Evolutionary conservation across 2,888 invertebrate species (phyloP).

Genomic region (Patella pellucida): DNA sequence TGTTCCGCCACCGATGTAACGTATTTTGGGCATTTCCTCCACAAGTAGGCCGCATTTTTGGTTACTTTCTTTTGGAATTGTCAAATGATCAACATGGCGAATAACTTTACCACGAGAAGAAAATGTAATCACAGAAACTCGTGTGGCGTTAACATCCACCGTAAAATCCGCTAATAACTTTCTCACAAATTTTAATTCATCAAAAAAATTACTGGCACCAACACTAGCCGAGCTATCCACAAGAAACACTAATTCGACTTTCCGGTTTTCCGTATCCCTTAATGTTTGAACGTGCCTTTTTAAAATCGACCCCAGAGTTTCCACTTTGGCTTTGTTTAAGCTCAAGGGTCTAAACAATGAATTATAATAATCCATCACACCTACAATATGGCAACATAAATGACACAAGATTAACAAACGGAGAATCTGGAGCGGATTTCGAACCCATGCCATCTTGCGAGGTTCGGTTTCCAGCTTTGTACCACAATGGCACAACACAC

Average conservation of each 20-base stretch:
- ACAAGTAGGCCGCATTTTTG: constrained; percentile 79
- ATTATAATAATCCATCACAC: constrained; percentile 32
- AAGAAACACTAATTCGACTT: constrained; percentile 78
- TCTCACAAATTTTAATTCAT: constrained; percentile 79
- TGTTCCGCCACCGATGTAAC: constrained; percentile 79
- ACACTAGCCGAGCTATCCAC: constrained; percentile 81
- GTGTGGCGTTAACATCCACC: constrained; percentile 77
- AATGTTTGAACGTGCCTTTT: constrained; percentile 75
- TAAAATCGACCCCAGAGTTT: constrained; percentile 75
- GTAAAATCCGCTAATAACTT: constrained; percentile 77
- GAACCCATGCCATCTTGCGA: too few relatives aligned
- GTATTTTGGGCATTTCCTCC: constrained; percentile 76
- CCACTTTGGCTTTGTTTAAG: constrained; percentile 72
- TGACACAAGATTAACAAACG: background rate
- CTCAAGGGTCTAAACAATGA: constrained; percentile 32
- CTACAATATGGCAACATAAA: background rate
- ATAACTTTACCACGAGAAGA: constrained; percentile 76
- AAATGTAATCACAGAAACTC: constrained; percentile 79
- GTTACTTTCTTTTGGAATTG: constrained; percentile 72
- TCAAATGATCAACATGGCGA: constrained; percentile 77
- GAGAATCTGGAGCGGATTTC: too few relatives aligned
- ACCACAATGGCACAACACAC: too few relatives aligned
- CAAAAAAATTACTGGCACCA: constrained; percentile 78
- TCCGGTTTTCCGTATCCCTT: constrained; percentile 66
- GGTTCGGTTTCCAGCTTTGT: too few relatives aligned